Evolutionary conservation across 64 coral and sea anemone species (phyloP).

Genomic region (Montipora efflorescens): DNA sequence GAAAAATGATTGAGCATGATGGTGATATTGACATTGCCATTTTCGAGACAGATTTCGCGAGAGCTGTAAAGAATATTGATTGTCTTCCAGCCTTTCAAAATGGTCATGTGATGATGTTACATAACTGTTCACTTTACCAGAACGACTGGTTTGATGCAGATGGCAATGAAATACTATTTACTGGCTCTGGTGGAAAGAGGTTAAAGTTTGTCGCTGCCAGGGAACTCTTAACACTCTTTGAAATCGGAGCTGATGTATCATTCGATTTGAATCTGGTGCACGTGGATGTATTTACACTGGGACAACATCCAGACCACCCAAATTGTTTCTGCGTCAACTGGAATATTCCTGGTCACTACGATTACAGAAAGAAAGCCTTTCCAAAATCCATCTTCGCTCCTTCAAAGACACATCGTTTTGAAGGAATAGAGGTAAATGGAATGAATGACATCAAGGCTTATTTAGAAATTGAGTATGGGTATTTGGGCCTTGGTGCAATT

Average conservation of each 20-base stretch:
- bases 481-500: constrained; percentile 31
- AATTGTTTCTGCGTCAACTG: constrained; percentile 34
- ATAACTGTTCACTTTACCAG: neutral
- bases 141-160: constrained; percentile 14
- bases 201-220: constrained; percentile 4
- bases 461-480: constrained; percentile 33
- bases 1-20: constrained; percentile 46
- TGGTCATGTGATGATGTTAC: neutral
- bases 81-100: neutral
- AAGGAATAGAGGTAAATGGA: constrained; percentile 15
- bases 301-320: constrained; percentile 29
- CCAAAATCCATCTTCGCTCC: constrained; percentile 40
- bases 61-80: constrained; percentile 17
- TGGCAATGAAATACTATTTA: constrained; percentile 14
- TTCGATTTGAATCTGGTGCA: neutral
- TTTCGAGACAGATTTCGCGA: constrained; percentile 35
- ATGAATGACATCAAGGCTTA: constrained; percentile 38
- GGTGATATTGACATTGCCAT: constrained; percentile 22
- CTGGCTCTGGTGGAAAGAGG: constrained; percentile 7
- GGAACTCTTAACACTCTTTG: constrained; percentile 8
- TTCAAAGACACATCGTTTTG: neutral
- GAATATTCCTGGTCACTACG: constrained; percentile 14
- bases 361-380: constrained; percentile 39
- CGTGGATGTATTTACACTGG: constrained; percentile 23
- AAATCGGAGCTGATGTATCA: neutral